A percentile compares a stretch with the other conserved stretches of the same genome.
These are phyloP conservation scores for Erythrocercus mccallii DNA, from an alignment of 2,113 vertebrate genomes.

Conservation along the genomic window DNA sequence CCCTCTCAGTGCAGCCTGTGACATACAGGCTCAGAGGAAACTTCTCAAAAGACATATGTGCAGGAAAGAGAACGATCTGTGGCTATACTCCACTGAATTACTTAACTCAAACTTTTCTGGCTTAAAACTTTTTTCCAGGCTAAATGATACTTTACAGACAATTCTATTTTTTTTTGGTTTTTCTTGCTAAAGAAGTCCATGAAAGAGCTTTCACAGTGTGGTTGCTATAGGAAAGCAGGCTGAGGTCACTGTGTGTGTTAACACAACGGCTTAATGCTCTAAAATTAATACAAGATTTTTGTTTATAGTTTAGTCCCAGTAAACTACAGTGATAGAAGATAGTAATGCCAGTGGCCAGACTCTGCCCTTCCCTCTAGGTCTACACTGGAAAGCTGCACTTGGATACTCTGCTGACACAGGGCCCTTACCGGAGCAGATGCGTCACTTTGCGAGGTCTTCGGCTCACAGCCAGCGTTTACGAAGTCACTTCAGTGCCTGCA, in stretches of 20 bases:
- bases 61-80: not conserved
- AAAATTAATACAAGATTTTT: not conserved
- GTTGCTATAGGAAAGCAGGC: not conserved
- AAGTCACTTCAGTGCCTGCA: not conserved
- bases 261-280: not conserved
- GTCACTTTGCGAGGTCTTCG: rapidly evolving
- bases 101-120: not conserved
- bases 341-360: not conserved
- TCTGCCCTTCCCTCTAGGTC: not conserved
- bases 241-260: not conserved
- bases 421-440: not conserved
- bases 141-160: not conserved
- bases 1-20: not conserved
- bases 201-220: not conserved
- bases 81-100: not conserved
- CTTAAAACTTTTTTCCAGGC: not conserved
- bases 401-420: not conserved
- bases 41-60: not conserved
- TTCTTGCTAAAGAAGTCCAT: not conserved
- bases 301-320: not conserved
- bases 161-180: not conserved
- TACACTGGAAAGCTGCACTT: not conserved
- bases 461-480: rapidly evolving
- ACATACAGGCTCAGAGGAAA: not conserved
- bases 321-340: not conserved